Conservation (phyloP, 2,888 invertebrate genomes). For the Byasa hedistus region DNA sequence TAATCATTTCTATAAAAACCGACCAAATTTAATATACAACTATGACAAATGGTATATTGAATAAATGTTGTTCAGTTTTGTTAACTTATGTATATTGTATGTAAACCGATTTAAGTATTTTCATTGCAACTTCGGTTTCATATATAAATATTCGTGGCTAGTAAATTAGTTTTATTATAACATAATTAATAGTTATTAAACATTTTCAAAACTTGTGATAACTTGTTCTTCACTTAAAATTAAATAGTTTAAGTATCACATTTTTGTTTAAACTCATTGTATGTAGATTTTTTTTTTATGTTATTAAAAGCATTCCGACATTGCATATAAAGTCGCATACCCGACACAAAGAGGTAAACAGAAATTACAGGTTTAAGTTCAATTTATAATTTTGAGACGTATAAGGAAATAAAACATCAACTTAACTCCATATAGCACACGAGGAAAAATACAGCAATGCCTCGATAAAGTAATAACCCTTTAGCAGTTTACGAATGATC, state of each 20-base stretch:
- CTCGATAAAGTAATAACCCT: slow-evolving; percentile 7
- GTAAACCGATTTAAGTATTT: no score
- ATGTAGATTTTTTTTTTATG: neutral
- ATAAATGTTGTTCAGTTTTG: no score
- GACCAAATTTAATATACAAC: no score
- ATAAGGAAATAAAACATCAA: neutral
- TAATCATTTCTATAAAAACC: no score
- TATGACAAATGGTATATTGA: no score
- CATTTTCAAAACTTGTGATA: neutral
- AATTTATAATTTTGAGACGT: neutral
- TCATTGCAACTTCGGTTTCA: no score
- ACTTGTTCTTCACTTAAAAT: neutral
- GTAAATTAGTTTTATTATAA: no score
- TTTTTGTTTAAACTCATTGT: neutral
- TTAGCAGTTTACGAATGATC: slow-evolving; percentile 14
- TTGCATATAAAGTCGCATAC: neutral
- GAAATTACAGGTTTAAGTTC: neutral
- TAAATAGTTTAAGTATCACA: neutral
- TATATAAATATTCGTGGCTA: no score
- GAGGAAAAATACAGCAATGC: neutral
- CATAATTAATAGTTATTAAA: no score
- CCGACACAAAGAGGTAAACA: neutral
- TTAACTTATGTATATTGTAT: no score
- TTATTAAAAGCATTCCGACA: neutral
- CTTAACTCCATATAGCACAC: neutral